A percentile compares a stretch with the other conserved stretches of the same genome.
Evolutionary conservation across 2,797 vertebrate genomes (phyloP).

Genomic region (Sciurus vulgaris): DNA sequence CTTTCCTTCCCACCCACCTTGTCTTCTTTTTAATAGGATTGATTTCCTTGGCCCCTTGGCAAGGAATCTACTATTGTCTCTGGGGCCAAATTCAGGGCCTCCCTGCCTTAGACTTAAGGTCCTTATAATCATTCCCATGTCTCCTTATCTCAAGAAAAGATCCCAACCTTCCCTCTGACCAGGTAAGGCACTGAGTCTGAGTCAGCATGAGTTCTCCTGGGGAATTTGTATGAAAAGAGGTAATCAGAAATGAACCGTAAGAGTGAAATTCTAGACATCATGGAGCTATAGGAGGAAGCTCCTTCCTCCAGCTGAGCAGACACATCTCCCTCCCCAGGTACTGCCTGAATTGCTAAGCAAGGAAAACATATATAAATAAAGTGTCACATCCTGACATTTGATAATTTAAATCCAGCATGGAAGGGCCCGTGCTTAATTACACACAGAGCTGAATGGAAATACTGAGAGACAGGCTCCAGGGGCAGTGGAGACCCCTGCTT

Average conservation of each 20-base stretch:
- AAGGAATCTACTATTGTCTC: background rate
- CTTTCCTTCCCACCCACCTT: background rate
- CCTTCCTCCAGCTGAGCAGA: background rate
- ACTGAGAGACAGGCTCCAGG: background rate
- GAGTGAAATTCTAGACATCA: slow-evolving; percentile 23
- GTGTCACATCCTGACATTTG: slow-evolving; percentile 74
- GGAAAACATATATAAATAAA: slow-evolving; percentile 79
- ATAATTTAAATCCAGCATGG: slow-evolving; percentile 56
- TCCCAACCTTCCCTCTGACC: slow-evolving; percentile 18
- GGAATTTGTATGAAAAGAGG: background rate
- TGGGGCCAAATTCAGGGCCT: background rate
- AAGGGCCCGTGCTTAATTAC: slow-evolving; percentile 78
- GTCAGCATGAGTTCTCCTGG: background rate
- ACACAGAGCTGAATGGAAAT: background rate
- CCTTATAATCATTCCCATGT: background rate
- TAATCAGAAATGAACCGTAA: background rate
- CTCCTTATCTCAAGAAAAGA: slow-evolving; percentile 47
- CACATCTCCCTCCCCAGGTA: slow-evolving; percentile 54
- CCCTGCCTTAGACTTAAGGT: background rate
- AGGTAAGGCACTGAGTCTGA: slow-evolving; percentile 23
- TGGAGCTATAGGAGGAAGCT: background rate
- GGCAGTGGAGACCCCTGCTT: slow-evolving; percentile 16
- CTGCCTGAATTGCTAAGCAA: slow-evolving; percentile 70
- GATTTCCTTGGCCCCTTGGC: background rate
- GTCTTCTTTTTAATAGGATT: background rate